Evolutionary conservation across 2,113 vertebrate genomes (phyloP).

Genomic region (Fulica atra): DNA sequence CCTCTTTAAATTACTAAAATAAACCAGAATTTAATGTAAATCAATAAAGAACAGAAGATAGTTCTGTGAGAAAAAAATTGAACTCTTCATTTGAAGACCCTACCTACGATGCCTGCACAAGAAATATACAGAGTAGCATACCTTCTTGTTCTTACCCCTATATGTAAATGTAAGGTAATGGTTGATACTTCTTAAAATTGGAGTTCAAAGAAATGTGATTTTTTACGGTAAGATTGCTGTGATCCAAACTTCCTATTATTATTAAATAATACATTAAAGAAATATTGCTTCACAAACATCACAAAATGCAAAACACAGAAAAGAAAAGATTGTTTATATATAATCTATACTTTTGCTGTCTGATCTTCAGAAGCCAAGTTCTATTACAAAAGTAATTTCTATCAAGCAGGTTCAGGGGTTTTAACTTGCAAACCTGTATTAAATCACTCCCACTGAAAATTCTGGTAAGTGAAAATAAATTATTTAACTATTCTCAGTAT

Average conservation of each 20-base stretch:
- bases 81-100: not conserved
- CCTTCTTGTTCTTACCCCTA: not conserved
- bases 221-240: not conserved
- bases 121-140: not conserved
- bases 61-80: not conserved
- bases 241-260: not conserved
- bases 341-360: not conserved
- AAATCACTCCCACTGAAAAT: not conserved
- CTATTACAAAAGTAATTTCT: not conserved
- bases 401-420: not conserved
- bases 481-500: not conserved
- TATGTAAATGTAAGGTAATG: fast-evolving
- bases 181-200: not conserved
- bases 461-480: not conserved
- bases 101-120: not conserved
- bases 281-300: not conserved
- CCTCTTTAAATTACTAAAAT: not conserved
- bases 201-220: not conserved
- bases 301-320: not conserved
- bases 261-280: not conserved
- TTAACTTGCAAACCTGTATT: not conserved
- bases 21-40: not conserved
- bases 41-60: not conserved
- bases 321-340: not conserved
- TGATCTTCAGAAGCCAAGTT: not conserved